Percentiles rank a stretch among this genome's conserved stretches.
phyloP scores from a whole-genome alignment of 1,140 invertebrate genomes.

The Nasonia longicornis region DNA sequence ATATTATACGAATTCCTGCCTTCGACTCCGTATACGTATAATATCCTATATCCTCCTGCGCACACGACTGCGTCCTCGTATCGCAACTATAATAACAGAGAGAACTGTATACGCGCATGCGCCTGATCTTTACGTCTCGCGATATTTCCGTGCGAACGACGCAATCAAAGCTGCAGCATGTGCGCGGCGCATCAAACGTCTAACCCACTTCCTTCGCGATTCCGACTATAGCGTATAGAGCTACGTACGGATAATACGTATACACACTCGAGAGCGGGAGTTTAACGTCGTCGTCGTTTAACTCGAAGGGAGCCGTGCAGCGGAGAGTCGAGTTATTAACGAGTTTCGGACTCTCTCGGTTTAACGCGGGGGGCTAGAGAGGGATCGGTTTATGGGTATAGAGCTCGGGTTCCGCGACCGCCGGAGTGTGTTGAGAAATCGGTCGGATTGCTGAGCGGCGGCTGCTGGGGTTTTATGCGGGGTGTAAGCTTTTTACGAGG shows the following conservation, averaged over 20 bases:
- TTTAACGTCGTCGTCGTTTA: constrained; percentile 19
- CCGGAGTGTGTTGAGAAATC: constrained; percentile 21
- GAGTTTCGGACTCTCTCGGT: constrained; percentile 19
- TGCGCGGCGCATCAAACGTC: constrained; percentile 48
- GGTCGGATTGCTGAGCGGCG: background rate
- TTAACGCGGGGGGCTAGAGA: background rate
- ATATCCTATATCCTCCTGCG: background rate
- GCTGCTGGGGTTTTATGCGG: background rate
- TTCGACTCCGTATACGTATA: background rate
- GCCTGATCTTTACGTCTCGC: background rate
- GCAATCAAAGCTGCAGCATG: constrained; percentile 33
- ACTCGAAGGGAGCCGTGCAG: constrained; percentile 2
- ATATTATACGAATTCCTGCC: background rate
- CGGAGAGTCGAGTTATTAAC: constrained; percentile 37
- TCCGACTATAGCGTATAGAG: background rate
- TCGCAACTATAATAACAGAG: background rate
- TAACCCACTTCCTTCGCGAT: constrained; percentile 47
- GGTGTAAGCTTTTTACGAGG: constrained; percentile 11
- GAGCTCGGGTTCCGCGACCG: background rate
- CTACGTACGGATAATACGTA: background rate
- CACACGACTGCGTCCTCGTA: background rate
- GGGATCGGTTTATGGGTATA: constrained; percentile 28
- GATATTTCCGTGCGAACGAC: constrained; percentile 28
- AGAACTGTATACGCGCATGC: background rate
- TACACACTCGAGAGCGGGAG: background rate